Percentiles rank a stretch among this genome's conserved stretches.
Evolutionary conservation across 2,797 vertebrate genomes (phyloP).

Genomic region (Sus cebifrons): DNA sequence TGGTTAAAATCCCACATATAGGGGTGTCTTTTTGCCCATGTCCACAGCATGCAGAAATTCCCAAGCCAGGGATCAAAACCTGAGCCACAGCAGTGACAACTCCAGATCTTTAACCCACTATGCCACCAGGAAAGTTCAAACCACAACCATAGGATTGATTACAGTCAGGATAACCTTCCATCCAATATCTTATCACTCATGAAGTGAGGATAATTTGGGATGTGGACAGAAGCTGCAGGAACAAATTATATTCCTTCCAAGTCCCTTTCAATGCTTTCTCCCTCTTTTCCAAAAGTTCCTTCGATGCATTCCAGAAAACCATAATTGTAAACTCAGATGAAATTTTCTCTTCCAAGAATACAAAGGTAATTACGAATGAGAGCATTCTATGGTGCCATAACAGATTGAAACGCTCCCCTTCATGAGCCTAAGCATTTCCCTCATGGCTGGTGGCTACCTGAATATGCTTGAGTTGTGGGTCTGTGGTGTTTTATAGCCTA

Average conservation of each 20-base stretch:
- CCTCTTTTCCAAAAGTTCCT: background rate
- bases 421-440: background rate
- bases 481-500: background rate
- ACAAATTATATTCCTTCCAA: background rate
- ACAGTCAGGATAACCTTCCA: background rate
- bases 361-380: background rate
- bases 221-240: background rate
- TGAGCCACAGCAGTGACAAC: too few relatives aligned
- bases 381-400: too few relatives aligned
- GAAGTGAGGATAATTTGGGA: background rate
- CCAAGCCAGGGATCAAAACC: too few relatives aligned
- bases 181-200: background rate
- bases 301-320: background rate
- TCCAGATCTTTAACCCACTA: too few relatives aligned
- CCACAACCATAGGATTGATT: background rate
- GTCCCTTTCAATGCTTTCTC: background rate
- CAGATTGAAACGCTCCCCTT: background rate
- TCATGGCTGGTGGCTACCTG: background rate
- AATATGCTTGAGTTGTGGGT: background rate
- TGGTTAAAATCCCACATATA: background rate
- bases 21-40: too few relatives aligned
- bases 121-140: too few relatives aligned
- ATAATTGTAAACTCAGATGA: background rate
- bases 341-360: slow-evolving; percentile 16
- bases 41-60: too few relatives aligned